These are phyloP conservation scores for Sinonovacula constricta DNA, from an alignment of 1,140 invertebrate genomes.

Conservation along the genomic window DNA sequence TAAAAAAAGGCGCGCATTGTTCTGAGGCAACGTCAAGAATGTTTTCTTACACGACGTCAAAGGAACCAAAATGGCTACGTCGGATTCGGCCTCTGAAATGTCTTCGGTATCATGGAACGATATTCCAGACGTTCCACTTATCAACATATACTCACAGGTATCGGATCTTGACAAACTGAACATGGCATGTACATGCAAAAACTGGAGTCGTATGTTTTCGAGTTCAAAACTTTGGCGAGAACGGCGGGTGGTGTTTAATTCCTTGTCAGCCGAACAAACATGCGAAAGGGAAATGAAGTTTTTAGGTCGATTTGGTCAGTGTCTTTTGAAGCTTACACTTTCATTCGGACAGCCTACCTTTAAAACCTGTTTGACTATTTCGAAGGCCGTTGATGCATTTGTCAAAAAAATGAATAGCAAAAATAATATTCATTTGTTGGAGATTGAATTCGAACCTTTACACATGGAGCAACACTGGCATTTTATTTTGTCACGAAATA, in stretches of 20 bases:
- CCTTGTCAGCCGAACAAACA: slow-evolving; percentile 7
- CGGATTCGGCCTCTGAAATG: no score
- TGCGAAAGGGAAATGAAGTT: slow-evolving; percentile 48
- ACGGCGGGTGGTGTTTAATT: slow-evolving; percentile 44
- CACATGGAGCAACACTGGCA: slow-evolving; percentile 59
- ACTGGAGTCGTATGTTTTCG: slow-evolving; percentile 59
- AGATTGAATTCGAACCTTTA: slow-evolving; percentile 45
- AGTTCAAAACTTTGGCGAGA: slow-evolving; percentile 55
- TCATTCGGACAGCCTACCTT: slow-evolving; percentile 47
- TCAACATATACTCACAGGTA: slow-evolving; percentile 49
- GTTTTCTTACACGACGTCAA: slow-evolving; percentile 34
- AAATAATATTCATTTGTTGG: slow-evolving; percentile 33
- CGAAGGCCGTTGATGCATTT: slow-evolving; percentile 48
- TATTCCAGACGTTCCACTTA: slow-evolving; percentile 54
- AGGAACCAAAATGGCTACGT: slow-evolving; percentile 29
- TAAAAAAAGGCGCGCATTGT: no score
- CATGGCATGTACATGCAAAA: slow-evolving; percentile 53
- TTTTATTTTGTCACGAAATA: slow-evolving; percentile 52
- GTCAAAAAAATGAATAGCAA: slow-evolving; percentile 27
- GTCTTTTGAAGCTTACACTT: slow-evolving; percentile 43
- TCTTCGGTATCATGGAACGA: slow-evolving; percentile 36
- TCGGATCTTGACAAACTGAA: slow-evolving; percentile 38
- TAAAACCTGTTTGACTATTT: slow-evolving; percentile 49
- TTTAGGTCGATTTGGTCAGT: slow-evolving; percentile 52
- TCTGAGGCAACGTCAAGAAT: no score